phyloP scores from a whole-genome alignment of 2,797 vertebrate genomes.

The Sternotherus odoratus region DNA sequence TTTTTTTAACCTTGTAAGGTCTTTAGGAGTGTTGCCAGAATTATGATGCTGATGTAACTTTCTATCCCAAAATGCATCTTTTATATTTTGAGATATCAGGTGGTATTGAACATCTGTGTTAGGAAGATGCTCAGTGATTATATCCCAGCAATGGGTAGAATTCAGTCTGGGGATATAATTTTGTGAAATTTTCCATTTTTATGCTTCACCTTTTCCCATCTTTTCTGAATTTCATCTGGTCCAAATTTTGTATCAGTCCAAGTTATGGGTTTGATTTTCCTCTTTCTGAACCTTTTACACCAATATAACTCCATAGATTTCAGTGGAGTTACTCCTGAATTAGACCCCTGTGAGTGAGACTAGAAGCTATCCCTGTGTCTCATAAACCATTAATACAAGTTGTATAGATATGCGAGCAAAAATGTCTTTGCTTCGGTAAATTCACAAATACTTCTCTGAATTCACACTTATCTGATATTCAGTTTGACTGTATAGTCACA shows the following conservation, averaged over 20 bases:
- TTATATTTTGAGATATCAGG: accelerated
- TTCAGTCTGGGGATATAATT: background rate
- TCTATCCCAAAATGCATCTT: accelerated
- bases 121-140: accelerated
- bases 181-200: background rate
- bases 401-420: background rate
- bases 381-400: accelerated
- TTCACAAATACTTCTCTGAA: background rate
- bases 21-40: background rate
- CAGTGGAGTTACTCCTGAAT: background rate
- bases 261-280: background rate
- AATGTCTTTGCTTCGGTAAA: accelerated
- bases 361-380: background rate
- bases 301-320: background rate
- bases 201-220: accelerated
- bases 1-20: background rate
- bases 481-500: accelerated
- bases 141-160: background rate
- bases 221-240: background rate
- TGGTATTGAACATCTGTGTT: accelerated
- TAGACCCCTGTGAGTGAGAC: background rate
- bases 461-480: accelerated
- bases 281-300: background rate
- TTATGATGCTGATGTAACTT: background rate
- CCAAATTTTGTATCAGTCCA: background rate